Evolutionary conservation across 2,888 invertebrate species (phyloP).

Genomic region (Abrostola tripartita): DNA sequence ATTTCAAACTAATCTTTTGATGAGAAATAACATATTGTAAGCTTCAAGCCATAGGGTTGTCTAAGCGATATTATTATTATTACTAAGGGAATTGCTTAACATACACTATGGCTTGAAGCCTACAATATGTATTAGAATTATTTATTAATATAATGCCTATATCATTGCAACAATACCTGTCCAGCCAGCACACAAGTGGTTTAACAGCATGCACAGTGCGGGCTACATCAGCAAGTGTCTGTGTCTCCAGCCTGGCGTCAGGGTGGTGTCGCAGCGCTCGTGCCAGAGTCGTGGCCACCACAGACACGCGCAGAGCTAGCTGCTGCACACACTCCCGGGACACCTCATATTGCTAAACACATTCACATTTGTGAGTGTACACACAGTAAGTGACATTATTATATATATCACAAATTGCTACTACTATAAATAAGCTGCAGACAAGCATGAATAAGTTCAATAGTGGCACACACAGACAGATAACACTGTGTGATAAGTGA

Average conservation of each 20-base stretch:
- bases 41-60: too few species aligned
- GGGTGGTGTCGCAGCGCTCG: conserved; percentile 92
- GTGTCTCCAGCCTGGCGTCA: conserved; percentile 91
- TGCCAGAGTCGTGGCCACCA: conserved; percentile 91
- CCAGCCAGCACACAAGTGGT: conserved; percentile 96
- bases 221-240: conserved; percentile 95
- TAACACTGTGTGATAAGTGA: conserved; percentile 54
- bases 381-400: conserved; percentile 13
- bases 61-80: too few species aligned
- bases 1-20: too few species aligned
- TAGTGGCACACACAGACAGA: conserved; percentile 44
- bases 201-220: conserved; percentile 95
- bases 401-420: conserved; percentile 32
- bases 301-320: conserved; percentile 94
- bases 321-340: conserved; percentile 97
- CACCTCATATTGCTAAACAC: conserved; percentile 94
- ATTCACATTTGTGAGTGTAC: conserved; percentile 36
- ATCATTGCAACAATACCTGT: conserved; percentile 88
- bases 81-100: too few species aligned
- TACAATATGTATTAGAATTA: not conserved
- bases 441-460: conserved; percentile 38
- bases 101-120: too few species aligned
- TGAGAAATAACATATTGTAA: too few species aligned
- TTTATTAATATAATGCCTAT: too few species aligned
- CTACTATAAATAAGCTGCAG: conserved; percentile 42